A percentile compares a stretch with the other conserved stretches of the same genome.
Evolutionary conservation across 2,888 invertebrate genomes (phyloP).

Genomic region (Anagyrus pseudococci): DNA sequence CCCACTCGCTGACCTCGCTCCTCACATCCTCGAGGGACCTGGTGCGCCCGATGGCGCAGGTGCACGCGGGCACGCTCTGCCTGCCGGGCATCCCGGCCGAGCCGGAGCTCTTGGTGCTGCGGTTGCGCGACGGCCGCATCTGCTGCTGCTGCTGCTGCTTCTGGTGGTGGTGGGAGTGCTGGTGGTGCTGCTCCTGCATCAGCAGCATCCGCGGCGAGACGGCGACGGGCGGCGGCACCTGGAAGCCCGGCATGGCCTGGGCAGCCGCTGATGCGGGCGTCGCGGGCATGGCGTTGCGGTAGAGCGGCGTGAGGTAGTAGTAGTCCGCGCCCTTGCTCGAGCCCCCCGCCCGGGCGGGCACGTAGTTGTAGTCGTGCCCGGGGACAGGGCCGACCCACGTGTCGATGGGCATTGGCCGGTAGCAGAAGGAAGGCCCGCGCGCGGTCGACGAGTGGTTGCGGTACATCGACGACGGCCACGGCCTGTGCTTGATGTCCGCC

Average conservation of each 20-base stretch:
- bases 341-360: slow-evolving; percentile 60
- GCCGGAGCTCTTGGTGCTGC: slow-evolving; percentile 47
- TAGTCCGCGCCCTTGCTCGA: slow-evolving; percentile 63
- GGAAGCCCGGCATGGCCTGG: slow-evolving; percentile 42
- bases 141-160: slow-evolving; percentile 16
- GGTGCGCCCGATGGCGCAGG: slow-evolving; percentile 68
- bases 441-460: slow-evolving; percentile 54
- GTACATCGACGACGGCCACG: slow-evolving; percentile 74
- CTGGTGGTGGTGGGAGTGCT: slow-evolving; percentile 6
- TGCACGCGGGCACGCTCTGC: slow-evolving; percentile 62
- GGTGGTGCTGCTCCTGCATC: slow-evolving; percentile 54
- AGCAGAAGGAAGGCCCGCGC: slow-evolving; percentile 56
- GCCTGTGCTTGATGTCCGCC: slow-evolving; percentile 66
- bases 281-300: slow-evolving; percentile 71
- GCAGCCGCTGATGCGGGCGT: slow-evolving; percentile 54
- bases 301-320: slow-evolving; percentile 75
- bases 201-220: slow-evolving; percentile 55
- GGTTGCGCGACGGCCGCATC: slow-evolving; percentile 22
- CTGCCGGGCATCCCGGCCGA: slow-evolving; percentile 40
- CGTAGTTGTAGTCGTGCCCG: slow-evolving; percentile 65
- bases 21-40: slow-evolving; percentile 78
- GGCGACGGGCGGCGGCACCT: slow-evolving; percentile 46
- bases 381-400: slow-evolving; percentile 64
- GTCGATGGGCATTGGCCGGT: slow-evolving; percentile 64
- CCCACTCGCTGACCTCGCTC: slow-evolving; percentile 71